These are phyloP conservation scores for Amphipoea oculea DNA, from an alignment of 2,888 invertebrate species.

Conservation along the genomic window DNA sequence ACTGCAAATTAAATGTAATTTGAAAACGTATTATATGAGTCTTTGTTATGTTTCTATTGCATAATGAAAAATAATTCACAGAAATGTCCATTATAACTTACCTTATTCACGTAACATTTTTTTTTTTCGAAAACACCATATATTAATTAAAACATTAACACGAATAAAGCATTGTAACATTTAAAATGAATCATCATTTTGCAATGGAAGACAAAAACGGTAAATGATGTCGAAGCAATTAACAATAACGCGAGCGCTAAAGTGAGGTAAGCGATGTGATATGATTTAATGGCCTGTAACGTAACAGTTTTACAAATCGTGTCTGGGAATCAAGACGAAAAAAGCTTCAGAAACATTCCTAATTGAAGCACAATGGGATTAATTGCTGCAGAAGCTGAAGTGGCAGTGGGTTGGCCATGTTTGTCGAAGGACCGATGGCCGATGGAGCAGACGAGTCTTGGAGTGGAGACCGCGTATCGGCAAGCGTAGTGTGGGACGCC, in stretches of 20 bases:
- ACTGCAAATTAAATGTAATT: not conserved
- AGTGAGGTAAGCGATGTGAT: constrained; percentile 36
- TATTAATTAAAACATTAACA: constrained; percentile 20
- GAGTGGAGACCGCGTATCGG: not conserved
- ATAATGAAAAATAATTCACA: not conserved
- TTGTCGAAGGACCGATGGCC: not conserved
- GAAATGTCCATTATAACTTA: not conserved
- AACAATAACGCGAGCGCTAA: constrained; percentile 30
- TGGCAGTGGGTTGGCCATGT: not conserved
- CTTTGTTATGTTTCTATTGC: not conserved
- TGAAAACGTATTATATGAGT: not conserved
- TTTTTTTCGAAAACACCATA: too few relatives aligned
- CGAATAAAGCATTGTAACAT: constrained; percentile 20
- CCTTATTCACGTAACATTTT: too few relatives aligned
- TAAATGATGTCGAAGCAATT: constrained; percentile 52
- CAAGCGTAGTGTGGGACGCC: not conserved
- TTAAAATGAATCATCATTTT: constrained; percentile 32
- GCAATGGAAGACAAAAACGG: constrained; percentile 34
- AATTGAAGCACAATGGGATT: not conserved
- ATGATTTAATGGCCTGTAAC: constrained; percentile 50
- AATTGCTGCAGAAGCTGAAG: not conserved
- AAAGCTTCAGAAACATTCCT: not conserved
- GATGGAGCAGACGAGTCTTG: not conserved
- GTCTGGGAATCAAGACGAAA: not conserved
- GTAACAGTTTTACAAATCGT: constrained; percentile 32